Evolutionary conservation across 2,888 invertebrate genomes (phyloP).

Genomic region (Clusia tigrina): DNA sequence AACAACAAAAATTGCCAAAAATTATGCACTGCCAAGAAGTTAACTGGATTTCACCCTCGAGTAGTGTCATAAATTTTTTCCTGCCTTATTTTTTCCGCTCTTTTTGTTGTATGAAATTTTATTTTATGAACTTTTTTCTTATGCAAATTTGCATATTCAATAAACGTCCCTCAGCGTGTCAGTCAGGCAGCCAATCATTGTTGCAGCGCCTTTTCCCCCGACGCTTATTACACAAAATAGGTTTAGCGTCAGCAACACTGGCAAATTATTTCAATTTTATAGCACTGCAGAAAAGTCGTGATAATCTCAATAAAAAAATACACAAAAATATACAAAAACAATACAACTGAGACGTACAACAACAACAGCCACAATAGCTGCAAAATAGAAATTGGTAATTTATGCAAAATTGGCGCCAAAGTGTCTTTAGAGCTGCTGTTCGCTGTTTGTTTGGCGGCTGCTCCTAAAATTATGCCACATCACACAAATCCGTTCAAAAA

Average conservation of each 20-base stretch:
- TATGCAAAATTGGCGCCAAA: slow-evolving; percentile 9
- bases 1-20: no score
- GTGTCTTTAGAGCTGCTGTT: background rate
- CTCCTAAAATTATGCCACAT: background rate
- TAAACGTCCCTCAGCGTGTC: background rate
- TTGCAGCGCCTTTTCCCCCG: background rate
- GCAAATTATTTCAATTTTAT: slow-evolving; percentile 3
- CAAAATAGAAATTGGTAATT: background rate
- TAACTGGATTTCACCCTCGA: no score
- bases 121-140: no score
- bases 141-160: slow-evolving; percentile 8
- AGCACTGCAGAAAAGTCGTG: background rate
- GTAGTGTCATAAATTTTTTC: no score
- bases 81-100: no score
- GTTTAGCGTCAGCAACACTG: background rate
- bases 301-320: background rate
- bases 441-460: background rate
- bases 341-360: background rate
- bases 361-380: background rate
- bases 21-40: no score
- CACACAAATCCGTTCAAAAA: no score
- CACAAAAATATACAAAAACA: background rate
- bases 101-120: no score
- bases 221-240: background rate
- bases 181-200: background rate